Evolutionary conservation across 2,888 invertebrate species (phyloP).

Genomic region (Latrodectus hesperus): DNA sequence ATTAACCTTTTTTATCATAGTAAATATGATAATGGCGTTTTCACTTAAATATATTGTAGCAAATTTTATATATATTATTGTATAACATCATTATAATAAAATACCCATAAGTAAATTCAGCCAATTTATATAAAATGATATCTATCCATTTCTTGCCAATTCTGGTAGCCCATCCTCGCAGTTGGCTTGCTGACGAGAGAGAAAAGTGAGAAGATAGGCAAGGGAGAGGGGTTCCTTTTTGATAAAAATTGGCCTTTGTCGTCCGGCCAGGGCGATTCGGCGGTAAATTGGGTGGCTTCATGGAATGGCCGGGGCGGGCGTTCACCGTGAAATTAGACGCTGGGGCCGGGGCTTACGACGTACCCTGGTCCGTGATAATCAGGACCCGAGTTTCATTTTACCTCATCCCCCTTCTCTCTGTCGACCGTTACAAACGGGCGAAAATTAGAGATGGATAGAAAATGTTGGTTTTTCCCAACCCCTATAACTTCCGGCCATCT

Average conservation of each 20-base stretch:
- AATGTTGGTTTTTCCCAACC: constrained; percentile 33
- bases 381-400: constrained; percentile 54
- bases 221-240: constrained; percentile 20
- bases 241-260: constrained; percentile 69
- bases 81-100: no score
- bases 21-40: no score
- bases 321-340: constrained; percentile 69
- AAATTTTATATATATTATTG: no score
- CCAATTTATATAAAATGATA: no score
- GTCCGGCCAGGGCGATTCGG: constrained; percentile 68
- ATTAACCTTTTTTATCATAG: no score
- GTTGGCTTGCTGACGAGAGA: constrained; percentile 62
- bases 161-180: constrained; percentile 7
- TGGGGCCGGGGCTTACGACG: constrained; percentile 64
- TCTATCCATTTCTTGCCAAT: constrained; percentile 27
- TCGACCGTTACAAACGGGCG: constrained; percentile 44
- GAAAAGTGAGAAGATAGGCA: constrained; percentile 3
- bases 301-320: constrained; percentile 66
- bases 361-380: constrained; percentile 67
- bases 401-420: constrained; percentile 3
- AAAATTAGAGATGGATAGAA: constrained; percentile 68
- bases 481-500: no score
- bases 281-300: constrained; percentile 69
- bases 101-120: no score
- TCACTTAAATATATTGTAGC: no score